Evolutionary conservation across 2,797 vertebrate species (phyloP).

Genomic region (Pelodytes ibericus): DNA sequence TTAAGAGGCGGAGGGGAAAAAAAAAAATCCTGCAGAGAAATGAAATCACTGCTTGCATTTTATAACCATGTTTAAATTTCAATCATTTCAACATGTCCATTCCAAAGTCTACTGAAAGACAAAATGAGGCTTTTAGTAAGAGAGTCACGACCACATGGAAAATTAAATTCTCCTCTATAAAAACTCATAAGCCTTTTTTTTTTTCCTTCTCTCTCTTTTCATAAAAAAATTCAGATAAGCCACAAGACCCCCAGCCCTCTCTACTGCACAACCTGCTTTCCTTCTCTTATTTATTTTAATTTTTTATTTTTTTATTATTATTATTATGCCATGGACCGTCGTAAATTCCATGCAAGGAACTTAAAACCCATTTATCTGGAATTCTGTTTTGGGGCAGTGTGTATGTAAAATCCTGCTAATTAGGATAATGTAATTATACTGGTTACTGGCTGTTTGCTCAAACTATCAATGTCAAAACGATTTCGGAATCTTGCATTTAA

Average conservation of each 20-base stretch:
- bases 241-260: neutral
- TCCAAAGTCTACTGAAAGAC: constrained; percentile 12
- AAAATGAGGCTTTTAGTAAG: constrained; percentile 25
- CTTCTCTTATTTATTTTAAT: constrained; percentile 9
- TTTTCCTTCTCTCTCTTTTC: constrained; percentile 7
- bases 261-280: neutral
- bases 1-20: no score
- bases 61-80: constrained; percentile 21
- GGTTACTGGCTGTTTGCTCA: constrained; percentile 67
- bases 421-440: constrained; percentile 66
- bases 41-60: constrained; percentile 30
- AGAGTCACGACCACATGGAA: constrained; percentile 18
- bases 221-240: neutral
- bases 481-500: constrained; percentile 58
- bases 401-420: constrained; percentile 68
- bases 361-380: constrained; percentile 54
- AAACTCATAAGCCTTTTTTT: constrained; percentile 10
- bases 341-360: neutral
- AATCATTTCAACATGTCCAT: constrained; percentile 5
- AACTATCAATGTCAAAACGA: constrained; percentile 74
- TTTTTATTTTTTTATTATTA: constrained; percentile 15
- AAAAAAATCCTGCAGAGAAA: constrained; percentile 30
- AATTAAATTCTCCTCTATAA: constrained; percentile 43
- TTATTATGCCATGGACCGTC: neutral
- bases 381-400: constrained; percentile 68